Evolutionary conservation across 2,888 invertebrate genomes (phyloP).

Genomic region (Drosophila cognata): DNA sequence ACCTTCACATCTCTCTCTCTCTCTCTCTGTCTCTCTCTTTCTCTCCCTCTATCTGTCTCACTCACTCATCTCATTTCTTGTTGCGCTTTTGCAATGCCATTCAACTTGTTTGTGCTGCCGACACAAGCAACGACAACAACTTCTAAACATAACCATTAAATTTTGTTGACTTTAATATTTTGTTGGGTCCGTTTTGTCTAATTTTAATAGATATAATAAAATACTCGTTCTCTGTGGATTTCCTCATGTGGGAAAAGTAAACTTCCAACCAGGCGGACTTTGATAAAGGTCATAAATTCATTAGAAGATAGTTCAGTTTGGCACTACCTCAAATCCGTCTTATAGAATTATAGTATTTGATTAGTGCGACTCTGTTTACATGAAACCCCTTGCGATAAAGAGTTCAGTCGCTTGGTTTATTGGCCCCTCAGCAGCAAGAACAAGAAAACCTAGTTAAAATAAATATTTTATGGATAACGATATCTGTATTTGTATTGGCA

Average conservation of each 20-base stretch:
- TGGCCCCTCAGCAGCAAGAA: constrained; percentile 36
- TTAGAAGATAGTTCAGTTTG: constrained; percentile 59
- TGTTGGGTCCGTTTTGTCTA: constrained; percentile 41
- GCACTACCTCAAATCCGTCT: constrained; percentile 51
- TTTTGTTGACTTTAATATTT: constrained; percentile 69
- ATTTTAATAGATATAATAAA: constrained; percentile 36
- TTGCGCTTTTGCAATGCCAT: constrained; percentile 72
- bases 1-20: not conserved
- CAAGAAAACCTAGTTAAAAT: constrained; percentile 25
- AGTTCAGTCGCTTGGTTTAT: constrained; percentile 79
- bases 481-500: constrained; percentile 41
- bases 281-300: constrained; percentile 67
- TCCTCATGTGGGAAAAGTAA: constrained; percentile 69
- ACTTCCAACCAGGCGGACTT: constrained; percentile 46
- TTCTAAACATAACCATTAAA: constrained; percentile 46
- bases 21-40: not conserved
- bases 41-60: constrained; percentile 17
- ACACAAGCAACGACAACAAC: constrained; percentile 28
- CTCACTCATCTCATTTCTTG: constrained; percentile 49
- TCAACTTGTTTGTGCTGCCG: constrained; percentile 66
- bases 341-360: constrained; percentile 64
- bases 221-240: constrained; percentile 9
- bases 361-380: constrained; percentile 37
- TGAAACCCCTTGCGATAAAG: constrained; percentile 59
- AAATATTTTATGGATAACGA: constrained; percentile 57